phyloP scores from a whole-genome alignment of 30 jellyfish, hydroid and myxozoan genomes.

The Pelagia noctiluca region DNA sequence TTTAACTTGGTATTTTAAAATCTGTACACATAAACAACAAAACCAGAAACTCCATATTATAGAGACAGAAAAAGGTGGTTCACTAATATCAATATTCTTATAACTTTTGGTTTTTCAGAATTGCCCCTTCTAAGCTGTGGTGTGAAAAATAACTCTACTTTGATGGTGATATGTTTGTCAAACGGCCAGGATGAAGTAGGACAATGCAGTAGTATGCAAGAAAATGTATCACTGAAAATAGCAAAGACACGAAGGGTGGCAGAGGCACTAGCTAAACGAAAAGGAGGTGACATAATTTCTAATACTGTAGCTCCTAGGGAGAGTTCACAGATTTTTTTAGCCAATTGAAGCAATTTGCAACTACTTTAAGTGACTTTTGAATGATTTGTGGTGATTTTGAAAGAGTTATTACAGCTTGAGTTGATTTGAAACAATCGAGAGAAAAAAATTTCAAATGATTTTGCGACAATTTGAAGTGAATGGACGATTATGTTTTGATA shows the following conservation, averaged over 20 bases:
- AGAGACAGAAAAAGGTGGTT: too few species aligned
- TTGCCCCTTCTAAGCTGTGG: neutral
- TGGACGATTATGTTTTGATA: too few species aligned
- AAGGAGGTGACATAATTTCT: neutral
- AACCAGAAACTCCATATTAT: neutral
- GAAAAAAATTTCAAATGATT: too few species aligned
- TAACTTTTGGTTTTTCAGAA: neutral
- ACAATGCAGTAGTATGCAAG: neutral
- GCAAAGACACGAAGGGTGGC: conserved; percentile 21
- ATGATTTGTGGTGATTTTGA: neutral
- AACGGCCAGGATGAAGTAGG: neutral
- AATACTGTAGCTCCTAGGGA: neutral
- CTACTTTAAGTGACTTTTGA: neutral
- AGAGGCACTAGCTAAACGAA: conserved; percentile 37
- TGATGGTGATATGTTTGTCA: neutral
- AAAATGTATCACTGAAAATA: neutral
- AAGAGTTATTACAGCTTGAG: neutral
- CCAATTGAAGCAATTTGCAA: too few species aligned
- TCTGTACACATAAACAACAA: neutral
- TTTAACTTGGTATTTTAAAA: neutral
- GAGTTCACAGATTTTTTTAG: neutral
- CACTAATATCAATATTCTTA: too few species aligned
- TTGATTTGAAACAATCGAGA: too few species aligned
- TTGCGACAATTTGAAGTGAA: too few species aligned
- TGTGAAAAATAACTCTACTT: neutral